A percentile compares a stretch with the other conserved stretches of the same genome.
Evolutionary conservation across 2,888 invertebrate genomes (phyloP).

Genomic region (Terebella lapidaria): DNA sequence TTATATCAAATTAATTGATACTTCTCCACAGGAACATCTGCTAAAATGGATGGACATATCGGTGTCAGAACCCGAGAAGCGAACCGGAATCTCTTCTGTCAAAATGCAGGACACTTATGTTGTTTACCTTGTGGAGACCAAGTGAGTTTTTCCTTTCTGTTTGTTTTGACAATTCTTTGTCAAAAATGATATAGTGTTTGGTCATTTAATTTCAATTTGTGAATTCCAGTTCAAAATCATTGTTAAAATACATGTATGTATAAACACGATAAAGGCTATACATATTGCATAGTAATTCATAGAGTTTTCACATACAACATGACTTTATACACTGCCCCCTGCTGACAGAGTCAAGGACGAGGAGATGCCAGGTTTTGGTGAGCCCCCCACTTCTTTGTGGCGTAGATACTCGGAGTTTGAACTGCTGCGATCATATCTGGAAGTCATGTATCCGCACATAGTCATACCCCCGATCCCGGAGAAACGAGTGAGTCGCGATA

Average conservation of each 20-base stretch:
- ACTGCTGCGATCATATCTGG: slow-evolving; percentile 71
- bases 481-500: slow-evolving; percentile 58
- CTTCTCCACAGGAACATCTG: slow-evolving; percentile 22
- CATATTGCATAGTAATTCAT: too few relatives aligned
- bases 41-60: slow-evolving; percentile 51
- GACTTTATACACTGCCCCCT: too few relatives aligned
- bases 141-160: too few relatives aligned
- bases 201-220: too few relatives aligned
- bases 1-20: too few relatives aligned
- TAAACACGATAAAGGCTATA: too few relatives aligned
- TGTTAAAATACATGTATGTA: too few relatives aligned
- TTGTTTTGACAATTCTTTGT: too few relatives aligned
- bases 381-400: slow-evolving; percentile 49
- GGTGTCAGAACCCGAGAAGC: slow-evolving; percentile 49
- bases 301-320: too few relatives aligned
- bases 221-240: too few relatives aligned
- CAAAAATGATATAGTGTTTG: too few relatives aligned
- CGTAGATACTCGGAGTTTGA: slow-evolving; percentile 80
- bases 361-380: slow-evolving; percentile 43
- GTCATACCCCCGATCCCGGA: slow-evolving; percentile 78
- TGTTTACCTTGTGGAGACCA: slow-evolving; percentile 49
- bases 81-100: slow-evolving; percentile 35
- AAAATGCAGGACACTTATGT: slow-evolving; percentile 50
- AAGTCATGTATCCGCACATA: slow-evolving; percentile 72
- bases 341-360: slow-evolving; percentile 36